Base-by-base conservation (phyloP, 2,113 vertebrate genomes). In the Lanius ludovicianus region DNA sequence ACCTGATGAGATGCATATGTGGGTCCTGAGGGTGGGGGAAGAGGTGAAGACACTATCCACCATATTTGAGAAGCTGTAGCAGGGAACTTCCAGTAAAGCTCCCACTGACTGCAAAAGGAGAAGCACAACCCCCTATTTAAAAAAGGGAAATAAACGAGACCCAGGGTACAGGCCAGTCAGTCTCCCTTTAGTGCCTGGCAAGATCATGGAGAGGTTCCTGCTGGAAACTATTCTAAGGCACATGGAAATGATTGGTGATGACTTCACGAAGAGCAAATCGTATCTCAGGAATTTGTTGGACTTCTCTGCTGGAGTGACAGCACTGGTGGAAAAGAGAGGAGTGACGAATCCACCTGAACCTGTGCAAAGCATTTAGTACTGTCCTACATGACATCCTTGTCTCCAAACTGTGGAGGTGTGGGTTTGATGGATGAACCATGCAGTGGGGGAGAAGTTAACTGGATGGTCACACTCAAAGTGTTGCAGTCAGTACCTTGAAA, bases 241-340 rank as follows among this genome's bases (percentile, higher is more conserved):
- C 17, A 27, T 27, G 47, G 47, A 76, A 55, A 35, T 62, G 0
- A 55, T 23, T 69, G 18, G 17, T 37, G 49, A 63, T 47, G 21
- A 31, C 47, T 63, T 63, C 79, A 53, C 10, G 56, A 68, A 55
- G 22, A 35, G 4, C 3, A 76, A 83, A 76, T 31, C 1, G 9
- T 35, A 13, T 15, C 63, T 33, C 14, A 41, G 41, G 27, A 31
- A 62, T 49, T 5, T 47, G 5, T 18, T 62, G 7, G 18, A 30
- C 25, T 49, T 55, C 62, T 53, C 2, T 5, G 9, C 7, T 9
- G 21, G 6, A 11, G 11, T 47, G 25, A 62, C 20, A 83, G 20
- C 0, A 0, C 2, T 62, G 19, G 62, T 41, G n/a, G n/a, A 31
- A 22, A 67, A 41, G 30, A 25, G 21, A 53, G 24, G 10, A 55